Evolutionary conservation across 2,888 invertebrate species (phyloP).

Genomic region (Lagria hirta): DNA sequence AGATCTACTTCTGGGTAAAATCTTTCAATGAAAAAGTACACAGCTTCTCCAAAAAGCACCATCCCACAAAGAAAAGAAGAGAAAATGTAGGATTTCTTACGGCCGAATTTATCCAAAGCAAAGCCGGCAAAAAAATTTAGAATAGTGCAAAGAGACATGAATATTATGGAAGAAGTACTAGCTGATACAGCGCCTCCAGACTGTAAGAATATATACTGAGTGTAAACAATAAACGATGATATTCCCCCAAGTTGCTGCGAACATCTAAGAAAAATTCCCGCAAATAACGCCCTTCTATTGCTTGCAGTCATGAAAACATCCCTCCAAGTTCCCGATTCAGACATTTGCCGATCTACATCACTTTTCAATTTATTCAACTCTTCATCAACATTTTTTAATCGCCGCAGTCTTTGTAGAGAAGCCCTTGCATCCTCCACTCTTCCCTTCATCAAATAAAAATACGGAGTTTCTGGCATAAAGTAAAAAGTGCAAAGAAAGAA

Average conservation of each 20-base stretch:
- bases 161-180: slow-evolving; percentile 37
- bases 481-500: slow-evolving; percentile 60
- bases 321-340: too few species aligned
- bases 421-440: too few species aligned
- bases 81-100: slow-evolving; percentile 32
- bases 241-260: slow-evolving; percentile 44
- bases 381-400: too few species aligned
- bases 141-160: slow-evolving; percentile 27
- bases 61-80: slow-evolving; percentile 34
- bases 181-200: slow-evolving; percentile 42
- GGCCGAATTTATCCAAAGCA: slow-evolving; percentile 32
- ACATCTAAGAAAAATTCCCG: slow-evolving; percentile 40
- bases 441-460: too few species aligned
- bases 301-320: too few species aligned
- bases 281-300: slow-evolving; percentile 40
- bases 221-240: slow-evolving; percentile 36
- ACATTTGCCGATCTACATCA: too few species aligned
- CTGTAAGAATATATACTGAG: slow-evolving; percentile 44
- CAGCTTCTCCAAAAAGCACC: slow-evolving; percentile 30
- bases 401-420: too few species aligned
- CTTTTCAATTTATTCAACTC: too few species aligned
- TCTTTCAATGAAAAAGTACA: slow-evolving; percentile 37
- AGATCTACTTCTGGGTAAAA: slow-evolving; percentile 31
- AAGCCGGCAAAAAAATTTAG: slow-evolving; percentile 32
- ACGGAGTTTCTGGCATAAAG: too few species aligned